Base-by-base conservation (phyloP, 1,140 invertebrate genomes). In the Bombus affinis region DNA sequence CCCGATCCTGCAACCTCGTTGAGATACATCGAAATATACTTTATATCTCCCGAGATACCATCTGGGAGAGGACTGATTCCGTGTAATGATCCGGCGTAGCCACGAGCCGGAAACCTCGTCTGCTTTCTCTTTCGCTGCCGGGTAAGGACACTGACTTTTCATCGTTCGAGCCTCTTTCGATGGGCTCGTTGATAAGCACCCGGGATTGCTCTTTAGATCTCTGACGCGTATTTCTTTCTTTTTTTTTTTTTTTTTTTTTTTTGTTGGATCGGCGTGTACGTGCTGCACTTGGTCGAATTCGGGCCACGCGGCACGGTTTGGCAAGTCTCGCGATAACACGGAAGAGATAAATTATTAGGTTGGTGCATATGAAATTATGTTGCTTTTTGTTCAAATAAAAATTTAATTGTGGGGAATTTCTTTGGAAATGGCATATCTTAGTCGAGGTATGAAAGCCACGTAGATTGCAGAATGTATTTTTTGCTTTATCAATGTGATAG, bases 61-160 rank as follows among this genome's bases (percentile, higher is more conserved):
- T 88, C 87, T 76, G 68, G 2, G 10, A 39, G 57, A n/a, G 81
- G 59, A 71, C 81, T 66, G 75, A 77, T 75, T 77, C 88, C 89
- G 88, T 88, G 88, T 91, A 91, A 91, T 87, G 90, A 91, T 90
- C 74, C 89, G 59, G 62, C 37, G 81, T 47, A 62, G 32, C 66
- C 78, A 71, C 39, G 70, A 76, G 53, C 77, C 79, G 70, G 70
- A 44, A 81, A 83, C 57, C 42, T 65, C 65, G 75, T 71, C 70
- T 81, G 89, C 90, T 91, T 91, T 91, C 90, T 90, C 90, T 90
- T 91, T 88, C 89, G 57, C 66, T 74, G 87, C 78, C 85, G 77
- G 83, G 72, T 83, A 88, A 87, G 83, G 74, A 81, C 62, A 75
- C 79, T 59, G 70, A 62, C 84, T 85, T 85, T 85, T 81, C 84